Conservation (phyloP, 2,797 vertebrate species). For the Discoglossus pictus region DNA sequence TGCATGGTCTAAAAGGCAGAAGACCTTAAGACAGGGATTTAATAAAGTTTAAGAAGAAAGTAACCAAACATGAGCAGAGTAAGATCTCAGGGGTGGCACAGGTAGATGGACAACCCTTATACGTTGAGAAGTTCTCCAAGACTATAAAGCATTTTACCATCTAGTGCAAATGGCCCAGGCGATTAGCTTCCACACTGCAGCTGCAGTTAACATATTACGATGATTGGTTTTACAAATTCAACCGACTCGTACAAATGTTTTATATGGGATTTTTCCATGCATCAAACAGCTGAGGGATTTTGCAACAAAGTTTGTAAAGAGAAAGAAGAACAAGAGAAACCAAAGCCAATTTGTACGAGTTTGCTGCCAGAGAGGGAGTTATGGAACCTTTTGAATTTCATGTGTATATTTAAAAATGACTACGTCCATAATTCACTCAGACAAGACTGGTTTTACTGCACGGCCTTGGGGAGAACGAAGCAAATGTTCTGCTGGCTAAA, state of each 20-base stretch:
- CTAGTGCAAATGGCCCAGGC: no score
- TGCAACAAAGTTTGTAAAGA: conserved; percentile 16
- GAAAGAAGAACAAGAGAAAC: conserved; percentile 1
- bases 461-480: conserved; percentile 10
- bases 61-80: no score
- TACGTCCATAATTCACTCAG: conserved; percentile 33
- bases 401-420: conserved; percentile 39
- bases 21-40: no score
- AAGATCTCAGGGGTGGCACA: no score
- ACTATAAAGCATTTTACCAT: no score
- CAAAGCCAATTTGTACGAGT: conserved; percentile 33
- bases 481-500: conserved; percentile 34
- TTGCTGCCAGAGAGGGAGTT: conserved; percentile 27
- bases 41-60: no score
- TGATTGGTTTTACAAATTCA: no score
- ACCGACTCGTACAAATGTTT: neutral
- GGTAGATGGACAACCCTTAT: no score
- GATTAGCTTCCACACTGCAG: no score
- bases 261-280: neutral
- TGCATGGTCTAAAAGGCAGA: no score
- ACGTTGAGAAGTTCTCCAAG: no score
- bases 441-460: conserved; percentile 39
- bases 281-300: conserved; percentile 5
- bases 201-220: no score
- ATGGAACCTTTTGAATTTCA: conserved; percentile 16